Evolutionary conservation across 1,140 invertebrate genomes (phyloP).

Genomic region (Formica exsecta): DNA sequence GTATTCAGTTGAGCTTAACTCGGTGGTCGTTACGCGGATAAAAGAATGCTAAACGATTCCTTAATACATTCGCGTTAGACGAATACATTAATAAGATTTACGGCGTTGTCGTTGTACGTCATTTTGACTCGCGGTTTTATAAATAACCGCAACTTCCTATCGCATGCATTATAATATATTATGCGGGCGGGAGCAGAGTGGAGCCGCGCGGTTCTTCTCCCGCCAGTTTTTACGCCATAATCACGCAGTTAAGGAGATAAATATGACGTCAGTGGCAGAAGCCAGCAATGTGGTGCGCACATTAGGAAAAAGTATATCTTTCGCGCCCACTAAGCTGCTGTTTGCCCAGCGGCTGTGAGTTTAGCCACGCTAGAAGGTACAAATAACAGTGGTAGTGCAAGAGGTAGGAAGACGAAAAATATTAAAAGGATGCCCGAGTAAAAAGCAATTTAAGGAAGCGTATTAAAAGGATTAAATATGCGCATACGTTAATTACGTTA

Average conservation of each 20-base stretch:
- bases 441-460: slow-evolving; percentile 51
- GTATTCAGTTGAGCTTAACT: slow-evolving; percentile 41
- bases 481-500: slow-evolving; percentile 32
- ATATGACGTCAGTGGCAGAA: slow-evolving; percentile 82
- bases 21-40: slow-evolving; percentile 52
- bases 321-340: slow-evolving; percentile 59
- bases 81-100: slow-evolving; percentile 71
- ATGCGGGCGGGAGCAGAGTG: slow-evolving; percentile 49
- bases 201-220: slow-evolving; percentile 64
- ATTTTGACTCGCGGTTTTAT: slow-evolving; percentile 74
- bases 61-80: slow-evolving; percentile 55
- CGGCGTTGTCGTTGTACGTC: slow-evolving; percentile 69
- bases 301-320: slow-evolving; percentile 78
- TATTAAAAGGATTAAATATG: slow-evolving; percentile 46
- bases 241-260: slow-evolving; percentile 83
- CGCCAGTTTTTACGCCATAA: slow-evolving; percentile 78
- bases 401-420: slow-evolving; percentile 59
- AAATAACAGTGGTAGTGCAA: slow-evolving; percentile 40
- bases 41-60: slow-evolving; percentile 61
- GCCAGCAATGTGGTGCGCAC: slow-evolving; percentile 72
- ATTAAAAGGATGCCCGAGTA: slow-evolving; percentile 37
- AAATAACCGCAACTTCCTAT: slow-evolving; percentile 78
- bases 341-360: slow-evolving; percentile 55
- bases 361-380: slow-evolving; percentile 43
- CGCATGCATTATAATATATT: slow-evolving; percentile 76